These are phyloP conservation scores for Micromys minutus DNA, from an alignment of 2,113 vertebrate genomes.

Conservation along the genomic window DNA sequence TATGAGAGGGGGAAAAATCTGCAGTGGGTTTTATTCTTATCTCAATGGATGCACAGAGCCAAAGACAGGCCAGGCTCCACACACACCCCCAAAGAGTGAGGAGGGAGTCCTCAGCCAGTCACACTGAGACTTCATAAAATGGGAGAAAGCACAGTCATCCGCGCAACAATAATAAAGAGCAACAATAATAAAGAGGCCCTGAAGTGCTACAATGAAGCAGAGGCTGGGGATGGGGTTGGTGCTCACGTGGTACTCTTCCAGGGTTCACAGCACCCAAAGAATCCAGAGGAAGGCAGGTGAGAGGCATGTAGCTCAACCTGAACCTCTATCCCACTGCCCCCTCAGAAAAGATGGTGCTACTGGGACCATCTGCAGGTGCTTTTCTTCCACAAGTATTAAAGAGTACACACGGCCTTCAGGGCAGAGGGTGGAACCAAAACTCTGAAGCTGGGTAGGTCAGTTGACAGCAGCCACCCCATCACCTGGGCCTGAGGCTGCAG, in stretches of 20 bases:
- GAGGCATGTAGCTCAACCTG: not conserved
- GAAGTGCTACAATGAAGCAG: accelerated
- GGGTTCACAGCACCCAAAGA: not conserved
- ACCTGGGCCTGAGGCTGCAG: not conserved
- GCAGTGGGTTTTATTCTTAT: not conserved
- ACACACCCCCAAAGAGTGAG: not conserved
- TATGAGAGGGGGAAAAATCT: not conserved
- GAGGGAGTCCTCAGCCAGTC: too few relatives aligned
- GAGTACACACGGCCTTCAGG: accelerated
- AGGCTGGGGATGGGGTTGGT: too few relatives aligned
- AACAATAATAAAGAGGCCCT: accelerated
- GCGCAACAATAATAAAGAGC: not conserved
- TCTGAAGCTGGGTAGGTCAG: not conserved
- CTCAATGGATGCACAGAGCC: not conserved
- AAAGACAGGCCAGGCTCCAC: not conserved
- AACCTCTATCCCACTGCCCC: accelerated
- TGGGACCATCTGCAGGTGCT: not conserved
- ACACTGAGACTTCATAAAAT: not conserved
- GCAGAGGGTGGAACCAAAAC: not conserved
- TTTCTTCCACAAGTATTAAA: not conserved
- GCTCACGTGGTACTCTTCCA: accelerated
- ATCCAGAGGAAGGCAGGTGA: accelerated
- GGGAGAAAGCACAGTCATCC: not conserved
- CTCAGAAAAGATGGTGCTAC: not conserved
- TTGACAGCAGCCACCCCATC: not conserved